Evolutionary conservation across 2,113 vertebrate genomes (phyloP).

Genomic region (Apus apus): DNA sequence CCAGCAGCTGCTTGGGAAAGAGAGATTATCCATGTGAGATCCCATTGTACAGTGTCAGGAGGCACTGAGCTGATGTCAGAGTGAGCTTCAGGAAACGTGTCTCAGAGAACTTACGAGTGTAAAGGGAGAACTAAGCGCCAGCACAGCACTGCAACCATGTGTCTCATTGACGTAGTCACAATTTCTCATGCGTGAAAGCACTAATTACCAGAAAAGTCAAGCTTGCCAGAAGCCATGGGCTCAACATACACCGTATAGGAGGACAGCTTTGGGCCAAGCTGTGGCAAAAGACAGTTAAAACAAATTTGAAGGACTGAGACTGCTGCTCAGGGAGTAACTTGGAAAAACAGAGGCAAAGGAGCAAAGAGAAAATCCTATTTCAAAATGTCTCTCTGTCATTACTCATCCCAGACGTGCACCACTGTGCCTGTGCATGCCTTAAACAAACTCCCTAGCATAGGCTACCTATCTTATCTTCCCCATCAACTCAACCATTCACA

Average conservation of each 20-base stretch:
- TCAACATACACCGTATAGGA: background rate
- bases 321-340: background rate
- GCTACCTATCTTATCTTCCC: background rate
- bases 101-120: background rate
- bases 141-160: background rate
- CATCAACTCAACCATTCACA: background rate
- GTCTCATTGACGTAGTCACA: background rate
- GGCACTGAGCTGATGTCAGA: background rate
- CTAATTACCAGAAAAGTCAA: background rate
- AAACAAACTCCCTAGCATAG: background rate
- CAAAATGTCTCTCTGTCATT: background rate
- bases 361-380: background rate
- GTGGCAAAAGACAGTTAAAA: background rate
- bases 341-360: background rate
- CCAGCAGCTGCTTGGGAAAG: background rate
- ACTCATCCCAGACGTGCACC: background rate
- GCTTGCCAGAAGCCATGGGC: background rate
- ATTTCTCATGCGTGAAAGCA: background rate
- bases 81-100: accelerated
- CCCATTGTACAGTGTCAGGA: background rate
- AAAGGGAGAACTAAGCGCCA: background rate
- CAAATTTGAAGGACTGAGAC: background rate
- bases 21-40: background rate
- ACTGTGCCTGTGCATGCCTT: background rate
- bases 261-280: background rate